Conservation (phyloP, 2,888 invertebrate genomes). For the Parnassius smintheus region DNA sequence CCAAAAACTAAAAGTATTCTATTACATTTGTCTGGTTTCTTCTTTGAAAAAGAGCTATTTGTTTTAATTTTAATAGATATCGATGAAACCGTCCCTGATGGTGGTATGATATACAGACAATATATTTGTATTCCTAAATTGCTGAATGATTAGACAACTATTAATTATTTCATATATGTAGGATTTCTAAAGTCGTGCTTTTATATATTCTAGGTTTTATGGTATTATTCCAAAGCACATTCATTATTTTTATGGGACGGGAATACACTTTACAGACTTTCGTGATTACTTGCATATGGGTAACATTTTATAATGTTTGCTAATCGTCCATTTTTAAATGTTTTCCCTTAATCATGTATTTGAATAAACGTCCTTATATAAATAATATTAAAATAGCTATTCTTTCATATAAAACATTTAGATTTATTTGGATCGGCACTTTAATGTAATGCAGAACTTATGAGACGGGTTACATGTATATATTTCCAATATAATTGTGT, state of each 20-base stretch:
- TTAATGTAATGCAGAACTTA: conserved; percentile 16
- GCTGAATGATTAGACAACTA: conserved; percentile 5
- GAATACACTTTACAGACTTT: background rate
- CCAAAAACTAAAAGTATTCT: background rate
- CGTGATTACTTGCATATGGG: conserved; percentile 41
- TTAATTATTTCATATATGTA: background rate
- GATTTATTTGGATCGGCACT: conserved; percentile 36
- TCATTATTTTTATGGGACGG: background rate
- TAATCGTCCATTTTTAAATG: conserved; percentile 45
- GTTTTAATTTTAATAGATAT: conserved; percentile 7
- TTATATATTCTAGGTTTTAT: background rate
- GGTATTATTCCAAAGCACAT: background rate
- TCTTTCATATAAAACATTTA: conserved; percentile 33
- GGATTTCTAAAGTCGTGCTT: background rate
- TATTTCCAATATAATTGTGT: conserved; percentile 3
- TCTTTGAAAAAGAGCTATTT: background rate
- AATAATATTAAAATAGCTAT: conserved; percentile 31
- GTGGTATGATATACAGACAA: conserved; percentile 20
- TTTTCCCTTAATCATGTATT: conserved; percentile 51
- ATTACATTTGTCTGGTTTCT: background rate
- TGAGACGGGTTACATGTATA: conserved; percentile 27
- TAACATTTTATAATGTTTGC: conserved; percentile 50
- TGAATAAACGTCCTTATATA: conserved; percentile 36
- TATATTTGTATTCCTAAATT: conserved; percentile 23
- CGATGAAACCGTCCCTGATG: conserved; percentile 21